Evolutionary conservation across 2,888 invertebrate species (phyloP), one percentile per base, ranked within the genome.

Genomic region (Alentia gelatinosa): DNA sequence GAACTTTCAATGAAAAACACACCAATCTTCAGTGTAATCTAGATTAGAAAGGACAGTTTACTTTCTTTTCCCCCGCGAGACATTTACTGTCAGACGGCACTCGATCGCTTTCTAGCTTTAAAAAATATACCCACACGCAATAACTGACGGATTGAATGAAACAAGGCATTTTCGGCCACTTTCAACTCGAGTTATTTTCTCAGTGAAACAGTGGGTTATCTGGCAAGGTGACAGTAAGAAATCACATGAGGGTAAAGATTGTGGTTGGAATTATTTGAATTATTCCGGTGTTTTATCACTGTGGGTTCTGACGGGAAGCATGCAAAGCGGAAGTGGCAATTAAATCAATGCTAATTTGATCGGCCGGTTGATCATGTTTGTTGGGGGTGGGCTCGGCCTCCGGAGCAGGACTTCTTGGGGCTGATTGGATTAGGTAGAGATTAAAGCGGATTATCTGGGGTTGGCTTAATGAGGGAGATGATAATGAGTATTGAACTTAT

Each of bases 401-500:
- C 3, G 74, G 74, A 26, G 30, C 30, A 30, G 74, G 74, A 33
- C 30, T 1, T 83, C 26, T 39, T 23, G 83, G 42, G 74, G 39
- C 33, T 47, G 86, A 86, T 26, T 86, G 50, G 86, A 47, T 86
- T 86, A 86, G 33, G 9, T 30, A 12, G n/a, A 42, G 86, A 86
- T 86, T 86, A 86, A 42, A 47, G 86, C 15, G 33, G 42, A 42
- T 47, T 47, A 86, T 47, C 50, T 33, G n/a, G 35, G 47, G 15
- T 26, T 47, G 86, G 86, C 30, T 47, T 86, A 86, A 86, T 86
- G 86, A 42, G 86, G 30, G 26, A 33, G 86, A 86, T 35, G 79
- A 86, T 86, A 86, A 86, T 86, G 86, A 86, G 50, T 42, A 86
- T 86, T 47, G 86, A 86, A 79, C 79, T 79, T 19, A 39, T 19